Conservation (phyloP, 2,797 vertebrate genomes). For the Neolamprologus multifasciatus region DNA sequence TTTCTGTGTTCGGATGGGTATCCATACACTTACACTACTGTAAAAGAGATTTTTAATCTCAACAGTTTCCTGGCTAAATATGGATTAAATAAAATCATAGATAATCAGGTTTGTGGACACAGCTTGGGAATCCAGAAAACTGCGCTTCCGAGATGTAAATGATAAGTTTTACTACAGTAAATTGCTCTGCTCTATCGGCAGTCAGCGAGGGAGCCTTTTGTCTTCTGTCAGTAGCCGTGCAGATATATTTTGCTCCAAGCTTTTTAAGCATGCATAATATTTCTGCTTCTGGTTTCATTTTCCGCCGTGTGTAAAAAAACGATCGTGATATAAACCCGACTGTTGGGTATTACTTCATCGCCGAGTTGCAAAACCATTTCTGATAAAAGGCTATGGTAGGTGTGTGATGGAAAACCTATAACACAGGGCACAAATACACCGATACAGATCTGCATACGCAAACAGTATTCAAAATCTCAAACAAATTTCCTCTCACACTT, state of each 20-base stretch:
- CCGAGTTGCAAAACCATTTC: constrained; percentile 6
- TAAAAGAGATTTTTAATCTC: background rate
- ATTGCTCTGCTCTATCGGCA: background rate
- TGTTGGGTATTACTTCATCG: constrained; percentile 7
- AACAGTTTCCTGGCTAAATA: background rate
- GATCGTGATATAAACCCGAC: background rate
- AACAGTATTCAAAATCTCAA: background rate
- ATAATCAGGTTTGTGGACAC: background rate
- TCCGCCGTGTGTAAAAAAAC: background rate
- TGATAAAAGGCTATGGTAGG: background rate
- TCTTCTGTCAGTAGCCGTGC: background rate
- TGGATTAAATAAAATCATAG: background rate
- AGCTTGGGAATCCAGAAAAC: background rate
- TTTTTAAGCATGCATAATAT: background rate
- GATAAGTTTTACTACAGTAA: background rate
- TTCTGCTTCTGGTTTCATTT: background rate
- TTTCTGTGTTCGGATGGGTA: background rate
- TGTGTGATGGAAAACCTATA: background rate
- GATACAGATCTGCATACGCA: background rate
- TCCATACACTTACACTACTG: background rate
- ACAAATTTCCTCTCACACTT: background rate
- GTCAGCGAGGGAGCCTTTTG: background rate
- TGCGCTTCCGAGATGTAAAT: background rate
- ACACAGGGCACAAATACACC: background rate
- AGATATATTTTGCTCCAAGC: background rate